phyloP scores from a whole-genome alignment of 2,888 invertebrate genomes.

The Atherix ibis region DNA sequence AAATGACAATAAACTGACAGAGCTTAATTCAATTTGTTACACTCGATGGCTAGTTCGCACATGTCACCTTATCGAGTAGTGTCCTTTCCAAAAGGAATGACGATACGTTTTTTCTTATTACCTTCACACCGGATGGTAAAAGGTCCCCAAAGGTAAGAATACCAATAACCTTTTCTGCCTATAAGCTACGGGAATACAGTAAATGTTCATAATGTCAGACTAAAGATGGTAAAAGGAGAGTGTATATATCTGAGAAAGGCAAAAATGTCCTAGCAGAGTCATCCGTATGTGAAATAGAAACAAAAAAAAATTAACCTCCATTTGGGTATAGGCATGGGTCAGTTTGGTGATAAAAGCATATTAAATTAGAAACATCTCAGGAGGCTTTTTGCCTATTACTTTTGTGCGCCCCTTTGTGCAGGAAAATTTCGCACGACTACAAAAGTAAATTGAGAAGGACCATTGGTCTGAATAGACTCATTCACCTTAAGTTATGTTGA shows the following conservation, averaged over 20 bases:
- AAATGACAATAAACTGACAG: slow-evolving; percentile 10
- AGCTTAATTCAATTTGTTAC: slow-evolving; percentile 12
- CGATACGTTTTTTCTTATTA: slow-evolving; percentile 1
- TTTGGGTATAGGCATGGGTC: slow-evolving; percentile 9
- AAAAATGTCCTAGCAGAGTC: too few species aligned
- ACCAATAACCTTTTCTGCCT: too few species aligned
- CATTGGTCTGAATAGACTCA: slow-evolving; percentile 1
- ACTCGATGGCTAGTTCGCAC: slow-evolving; percentile 8
- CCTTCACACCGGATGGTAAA: neutral
- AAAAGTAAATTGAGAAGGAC: too few species aligned
- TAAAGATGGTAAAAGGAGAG: too few species aligned
- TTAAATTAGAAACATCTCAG: slow-evolving; percentile 9
- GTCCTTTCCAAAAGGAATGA: neutral
- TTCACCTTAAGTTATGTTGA: slow-evolving; percentile 9
- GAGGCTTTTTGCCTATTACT: slow-evolving; percentile 8
- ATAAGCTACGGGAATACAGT: too few species aligned
- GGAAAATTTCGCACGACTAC: too few species aligned
- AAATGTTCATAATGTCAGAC: too few species aligned
- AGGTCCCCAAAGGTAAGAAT: slow-evolving; percentile 1
- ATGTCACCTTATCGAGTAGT: slow-evolving; percentile 4
- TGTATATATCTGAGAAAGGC: too few species aligned
- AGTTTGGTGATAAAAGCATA: slow-evolving; percentile 9
- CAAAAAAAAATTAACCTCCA: slow-evolving; percentile 7
- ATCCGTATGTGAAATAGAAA: too few species aligned
- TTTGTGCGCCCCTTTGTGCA: too few species aligned